A percentile compares a stretch with the other conserved stretches of the same genome.
Conservation (phyloP, 2,113 vertebrate genomes). For the Gavia stellata region DNA sequence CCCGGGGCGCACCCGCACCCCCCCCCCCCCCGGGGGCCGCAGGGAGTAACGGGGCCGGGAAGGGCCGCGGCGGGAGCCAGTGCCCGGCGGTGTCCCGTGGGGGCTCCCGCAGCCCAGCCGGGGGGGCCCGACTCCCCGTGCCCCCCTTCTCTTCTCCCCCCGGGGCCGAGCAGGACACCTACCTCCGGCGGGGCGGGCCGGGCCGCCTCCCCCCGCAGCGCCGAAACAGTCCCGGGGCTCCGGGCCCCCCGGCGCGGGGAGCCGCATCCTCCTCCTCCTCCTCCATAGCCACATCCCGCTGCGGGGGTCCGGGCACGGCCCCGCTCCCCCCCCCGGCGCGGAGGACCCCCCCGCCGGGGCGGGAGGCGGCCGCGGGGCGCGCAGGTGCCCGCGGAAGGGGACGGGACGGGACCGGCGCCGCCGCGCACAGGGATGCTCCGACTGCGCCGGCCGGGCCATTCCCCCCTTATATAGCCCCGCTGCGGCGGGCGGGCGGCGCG, state of each 20-base stretch:
- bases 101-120: too few relatives aligned
- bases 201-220: background rate
- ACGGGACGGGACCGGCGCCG: rapidly evolving
- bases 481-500: background rate
- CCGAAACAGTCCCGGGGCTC: background rate
- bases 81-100: too few relatives aligned
- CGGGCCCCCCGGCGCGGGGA: background rate
- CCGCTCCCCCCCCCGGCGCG: background rate
- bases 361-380: too few relatives aligned
- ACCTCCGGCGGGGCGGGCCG: background rate
- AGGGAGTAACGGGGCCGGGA: background rate
- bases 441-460: background rate
- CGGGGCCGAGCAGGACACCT: background rate
- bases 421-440: background rate
- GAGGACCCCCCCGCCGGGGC: background rate
- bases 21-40: background rate
- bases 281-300: background rate
- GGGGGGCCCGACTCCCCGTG: too few relatives aligned
- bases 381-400: background rate
- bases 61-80: background rate
- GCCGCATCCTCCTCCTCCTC: background rate
- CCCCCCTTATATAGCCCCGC: constrained; percentile 1
- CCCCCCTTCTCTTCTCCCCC: background rate
- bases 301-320: background rate
- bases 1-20: background rate